Evolutionary conservation across 2,113 vertebrate species (phyloP).

Genomic region (Indicator maculatus): DNA sequence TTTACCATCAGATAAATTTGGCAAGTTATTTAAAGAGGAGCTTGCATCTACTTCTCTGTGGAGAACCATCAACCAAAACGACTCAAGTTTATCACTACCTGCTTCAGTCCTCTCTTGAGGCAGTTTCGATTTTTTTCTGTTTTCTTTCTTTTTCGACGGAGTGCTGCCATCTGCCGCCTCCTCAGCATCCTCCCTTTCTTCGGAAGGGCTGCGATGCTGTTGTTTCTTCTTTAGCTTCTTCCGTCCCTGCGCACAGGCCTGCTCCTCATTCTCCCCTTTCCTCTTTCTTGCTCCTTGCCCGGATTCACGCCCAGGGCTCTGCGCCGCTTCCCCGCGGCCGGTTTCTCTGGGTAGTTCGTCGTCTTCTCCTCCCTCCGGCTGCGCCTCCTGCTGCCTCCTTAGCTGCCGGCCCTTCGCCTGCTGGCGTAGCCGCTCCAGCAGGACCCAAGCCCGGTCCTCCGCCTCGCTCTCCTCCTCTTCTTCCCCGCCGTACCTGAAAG

Average conservation of each 20-base stretch:
- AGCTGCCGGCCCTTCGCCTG: conserved; percentile 82
- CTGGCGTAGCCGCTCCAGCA: conserved; percentile 83
- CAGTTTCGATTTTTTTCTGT: not conserved
- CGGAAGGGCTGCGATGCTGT: not conserved
- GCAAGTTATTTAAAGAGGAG: not conserved
- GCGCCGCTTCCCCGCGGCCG: not conserved
- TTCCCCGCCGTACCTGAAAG: conserved; percentile 81
- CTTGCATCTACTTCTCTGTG: fast-evolving
- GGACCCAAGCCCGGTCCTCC: conserved; percentile 68
- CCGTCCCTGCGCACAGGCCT: fast-evolving
- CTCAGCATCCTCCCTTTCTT: not conserved
- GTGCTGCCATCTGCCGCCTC: not conserved
- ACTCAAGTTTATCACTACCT: not conserved
- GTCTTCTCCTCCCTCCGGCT: not conserved
- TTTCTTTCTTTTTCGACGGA: not conserved
- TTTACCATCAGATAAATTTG: not conserved
- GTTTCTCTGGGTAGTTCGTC: not conserved
- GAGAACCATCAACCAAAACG: fast-evolving
- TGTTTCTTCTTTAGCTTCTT: not conserved
- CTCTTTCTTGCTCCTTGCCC: not conserved
- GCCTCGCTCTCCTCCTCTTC: conserved; percentile 6
- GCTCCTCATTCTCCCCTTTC: not conserved
- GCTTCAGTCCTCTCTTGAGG: not conserved
- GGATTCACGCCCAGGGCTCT: not conserved
- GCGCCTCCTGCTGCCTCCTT: conserved; percentile 31